Conservation (phyloP, 2,888 invertebrate genomes). For the Bombylius discolor region DNA sequence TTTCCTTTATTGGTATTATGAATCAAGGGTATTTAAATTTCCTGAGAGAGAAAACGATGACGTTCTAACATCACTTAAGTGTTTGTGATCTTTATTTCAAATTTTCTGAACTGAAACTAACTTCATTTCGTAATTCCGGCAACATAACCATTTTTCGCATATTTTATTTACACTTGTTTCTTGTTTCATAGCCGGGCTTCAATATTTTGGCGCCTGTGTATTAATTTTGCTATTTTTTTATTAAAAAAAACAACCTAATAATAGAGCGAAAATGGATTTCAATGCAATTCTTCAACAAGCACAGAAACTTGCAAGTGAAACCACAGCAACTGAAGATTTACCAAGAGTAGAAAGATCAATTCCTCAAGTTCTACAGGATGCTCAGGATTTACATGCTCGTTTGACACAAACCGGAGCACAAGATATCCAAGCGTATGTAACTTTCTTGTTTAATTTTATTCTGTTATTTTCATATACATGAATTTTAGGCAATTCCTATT, state of each 20-base stretch:
- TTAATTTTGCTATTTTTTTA: too few species aligned
- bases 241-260: neutral
- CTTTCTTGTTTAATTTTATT: neutral
- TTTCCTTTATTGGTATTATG: too few species aligned
- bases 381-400: slow-evolving; percentile 74
- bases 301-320: slow-evolving; percentile 79
- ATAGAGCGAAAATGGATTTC: slow-evolving; percentile 46
- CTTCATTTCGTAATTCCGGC: too few species aligned
- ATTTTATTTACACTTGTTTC: too few species aligned
- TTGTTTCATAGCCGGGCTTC: too few species aligned
- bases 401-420: slow-evolving; percentile 75
- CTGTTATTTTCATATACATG: neutral
- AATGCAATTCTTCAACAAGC: slow-evolving; percentile 81
- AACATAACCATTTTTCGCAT: neutral
- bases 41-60: too few species aligned
- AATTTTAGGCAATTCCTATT: slow-evolving; percentile 66
- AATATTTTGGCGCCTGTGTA: too few species aligned
- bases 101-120: too few species aligned
- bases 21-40: too few species aligned
- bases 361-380: slow-evolving; percentile 82
- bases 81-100: too few species aligned
- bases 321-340: slow-evolving; percentile 70
- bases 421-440: slow-evolving; percentile 73
- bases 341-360: slow-evolving; percentile 80
- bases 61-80: too few species aligned